A percentile compares a stretch with the other conserved stretches of the same genome.
Conservation (phyloP, 2,888 invertebrate species). For the Drosophila quinaria region DNA sequence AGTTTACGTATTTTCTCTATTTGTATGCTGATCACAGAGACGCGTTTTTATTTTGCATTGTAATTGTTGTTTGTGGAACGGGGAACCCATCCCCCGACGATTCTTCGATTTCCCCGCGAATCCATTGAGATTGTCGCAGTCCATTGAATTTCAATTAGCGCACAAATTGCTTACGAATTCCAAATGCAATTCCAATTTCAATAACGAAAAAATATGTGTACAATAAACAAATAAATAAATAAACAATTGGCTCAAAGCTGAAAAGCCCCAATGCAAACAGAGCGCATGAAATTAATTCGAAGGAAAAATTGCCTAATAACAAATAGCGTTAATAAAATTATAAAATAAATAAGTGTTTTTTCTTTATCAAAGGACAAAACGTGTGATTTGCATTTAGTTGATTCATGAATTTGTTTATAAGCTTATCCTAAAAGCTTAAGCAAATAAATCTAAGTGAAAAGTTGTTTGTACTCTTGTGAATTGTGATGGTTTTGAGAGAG, state of each 20-base stretch:
- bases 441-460: conserved; percentile 43
- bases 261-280: conserved; percentile 38
- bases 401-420: conserved; percentile 53
- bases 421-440: conserved; percentile 38
- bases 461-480: conserved; percentile 22
- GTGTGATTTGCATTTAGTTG: conserved; percentile 39
- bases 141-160: conserved; percentile 73
- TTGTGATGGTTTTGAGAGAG: conserved; percentile 17
- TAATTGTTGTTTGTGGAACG: conserved; percentile 28
- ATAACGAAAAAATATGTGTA: conserved; percentile 47
- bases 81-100: conserved; percentile 2
- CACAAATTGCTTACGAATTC: conserved; percentile 63
- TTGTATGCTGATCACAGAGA: conserved; percentile 37
- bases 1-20: conserved; percentile 19
- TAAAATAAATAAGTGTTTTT: conserved; percentile 30
- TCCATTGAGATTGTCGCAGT: conserved; percentile 37
- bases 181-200: conserved; percentile 60
- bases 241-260: conserved; percentile 17
- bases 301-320: conserved; percentile 62
- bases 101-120: conserved; percentile 11
- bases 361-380: conserved; percentile 19
- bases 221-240: conserved; percentile 32
- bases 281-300: conserved; percentile 62
- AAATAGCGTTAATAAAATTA: conserved; percentile 18
- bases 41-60: conserved; percentile 38